These are phyloP conservation scores for Venustaconcha ellipsiformis DNA, from an alignment of 1,140 invertebrate species.

Conservation along the genomic window DNA sequence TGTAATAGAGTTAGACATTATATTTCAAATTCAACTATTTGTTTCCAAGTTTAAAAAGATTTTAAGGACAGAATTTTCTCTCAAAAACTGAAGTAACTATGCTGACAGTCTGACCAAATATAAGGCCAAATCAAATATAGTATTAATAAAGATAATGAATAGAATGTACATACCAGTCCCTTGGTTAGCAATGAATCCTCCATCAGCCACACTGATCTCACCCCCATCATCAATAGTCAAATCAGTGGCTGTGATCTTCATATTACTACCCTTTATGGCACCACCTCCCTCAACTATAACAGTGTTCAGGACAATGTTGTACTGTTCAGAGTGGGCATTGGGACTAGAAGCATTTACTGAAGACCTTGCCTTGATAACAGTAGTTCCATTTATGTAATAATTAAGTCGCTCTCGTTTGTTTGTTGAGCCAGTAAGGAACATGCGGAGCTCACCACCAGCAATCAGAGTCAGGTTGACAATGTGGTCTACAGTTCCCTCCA, in stretches of 20 bases:
- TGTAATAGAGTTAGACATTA: no score
- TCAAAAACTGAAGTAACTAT: no score
- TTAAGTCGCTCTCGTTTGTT: slow-evolving; percentile 37
- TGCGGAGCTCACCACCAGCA: slow-evolving; percentile 42
- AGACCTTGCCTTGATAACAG: slow-evolving; percentile 50
- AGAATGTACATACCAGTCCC: slow-evolving; percentile 42
- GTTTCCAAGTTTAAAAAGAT: no score
- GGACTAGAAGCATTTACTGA: slow-evolving; percentile 51
- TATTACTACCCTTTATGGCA: slow-evolving; percentile 43
- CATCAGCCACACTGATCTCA: slow-evolving; percentile 53
- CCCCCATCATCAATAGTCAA: slow-evolving; percentile 57
- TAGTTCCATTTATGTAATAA: slow-evolving; percentile 50
- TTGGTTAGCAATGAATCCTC: slow-evolving; percentile 41
- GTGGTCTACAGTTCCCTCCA: slow-evolving; percentile 53
- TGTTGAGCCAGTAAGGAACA: slow-evolving; percentile 53
- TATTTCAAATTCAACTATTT: no score
- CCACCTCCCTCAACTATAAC: slow-evolving; percentile 56
- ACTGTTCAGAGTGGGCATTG: slow-evolving; percentile 46
- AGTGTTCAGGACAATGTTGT: slow-evolving; percentile 42
- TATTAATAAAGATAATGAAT: slow-evolving; percentile 3
- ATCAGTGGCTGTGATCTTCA: slow-evolving; percentile 45
- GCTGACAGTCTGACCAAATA: neutral
- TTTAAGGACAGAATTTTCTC: no score
- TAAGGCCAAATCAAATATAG: neutral
- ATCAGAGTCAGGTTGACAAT: slow-evolving; percentile 54